These are phyloP conservation scores for Catocala sponsa DNA, from an alignment of 2,888 invertebrate genomes.

Conservation along the genomic window DNA sequence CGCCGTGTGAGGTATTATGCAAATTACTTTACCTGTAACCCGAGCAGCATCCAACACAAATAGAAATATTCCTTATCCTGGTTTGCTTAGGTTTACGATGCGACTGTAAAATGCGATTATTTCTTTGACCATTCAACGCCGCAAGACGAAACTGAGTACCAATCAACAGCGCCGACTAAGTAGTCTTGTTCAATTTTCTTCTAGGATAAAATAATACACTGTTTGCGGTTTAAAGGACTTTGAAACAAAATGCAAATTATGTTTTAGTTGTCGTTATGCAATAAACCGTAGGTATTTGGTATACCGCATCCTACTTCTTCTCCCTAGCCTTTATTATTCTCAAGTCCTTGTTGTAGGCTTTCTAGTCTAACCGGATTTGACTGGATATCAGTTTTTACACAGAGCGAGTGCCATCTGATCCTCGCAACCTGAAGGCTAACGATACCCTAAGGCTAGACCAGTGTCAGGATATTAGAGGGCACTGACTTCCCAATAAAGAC, in stretches of 20 bases:
- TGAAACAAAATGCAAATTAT: neutral
- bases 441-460: no score
- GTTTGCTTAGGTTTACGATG: conserved; percentile 86
- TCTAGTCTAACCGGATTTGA: no score
- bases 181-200: conserved; percentile 37
- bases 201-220: conserved; percentile 20
- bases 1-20: conserved; percentile 86
- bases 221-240: conserved; percentile 12
- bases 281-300: no score
- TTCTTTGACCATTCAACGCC: conserved; percentile 74
- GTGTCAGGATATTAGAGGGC: no score
- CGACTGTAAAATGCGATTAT: conserved; percentile 83
- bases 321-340: no score
- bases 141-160: conserved; percentile 63
- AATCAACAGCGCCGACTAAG: conserved; percentile 45
- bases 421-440: no score
- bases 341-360: no score
- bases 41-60: conserved; percentile 76
- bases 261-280: no score
- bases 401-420: no score
- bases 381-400: no score
- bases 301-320: no score
- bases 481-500: no score
- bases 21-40: conserved; percentile 85
- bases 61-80: conserved; percentile 71